phyloP scores from a whole-genome alignment of 64 coral and sea anemone species.

The Orbicella faveolata region DNA sequence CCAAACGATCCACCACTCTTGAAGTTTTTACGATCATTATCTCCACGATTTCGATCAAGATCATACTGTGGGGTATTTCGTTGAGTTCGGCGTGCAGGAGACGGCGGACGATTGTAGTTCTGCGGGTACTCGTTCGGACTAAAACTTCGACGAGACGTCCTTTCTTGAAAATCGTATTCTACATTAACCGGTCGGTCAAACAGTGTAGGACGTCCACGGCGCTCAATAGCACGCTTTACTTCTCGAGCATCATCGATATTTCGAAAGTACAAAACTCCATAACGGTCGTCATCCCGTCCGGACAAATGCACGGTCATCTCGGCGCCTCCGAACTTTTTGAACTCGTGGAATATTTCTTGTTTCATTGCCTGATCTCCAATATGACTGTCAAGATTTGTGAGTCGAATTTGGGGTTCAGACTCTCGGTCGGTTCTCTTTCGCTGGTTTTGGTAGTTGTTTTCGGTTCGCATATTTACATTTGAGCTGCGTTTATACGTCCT shows the following conservation, averaged over 20 bases:
- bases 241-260: conserved; percentile 84
- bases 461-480: conserved; percentile 88
- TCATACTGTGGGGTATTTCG: conserved; percentile 67
- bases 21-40: conserved; percentile 71
- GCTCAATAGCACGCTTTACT: conserved; percentile 88
- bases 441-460: conserved; percentile 84
- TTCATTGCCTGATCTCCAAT: conserved; percentile 88
- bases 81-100: conserved; percentile 72
- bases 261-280: conserved; percentile 97
- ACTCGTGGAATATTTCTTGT: conserved; percentile 90
- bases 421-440: conserved; percentile 89
- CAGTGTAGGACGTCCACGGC: conserved; percentile 72
- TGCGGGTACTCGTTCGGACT: conserved; percentile 71
- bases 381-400: conserved; percentile 89
- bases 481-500: conserved; percentile 96
- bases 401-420: conserved; percentile 82
- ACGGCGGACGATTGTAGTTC: conserved; percentile 62
- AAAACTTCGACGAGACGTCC: conserved; percentile 67
- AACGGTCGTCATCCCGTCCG: conserved; percentile 93
- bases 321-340: conserved; percentile 91
- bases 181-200: conserved; percentile 86
- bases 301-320: conserved; percentile 94
- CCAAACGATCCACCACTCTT: conserved; percentile 54
- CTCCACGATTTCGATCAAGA: conserved; percentile 81
- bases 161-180: conserved; percentile 84